Evolutionary conservation across 2,888 invertebrate species (phyloP), one percentile per base, ranked within the genome.

Genomic region (Rotaria sp.): DNA sequence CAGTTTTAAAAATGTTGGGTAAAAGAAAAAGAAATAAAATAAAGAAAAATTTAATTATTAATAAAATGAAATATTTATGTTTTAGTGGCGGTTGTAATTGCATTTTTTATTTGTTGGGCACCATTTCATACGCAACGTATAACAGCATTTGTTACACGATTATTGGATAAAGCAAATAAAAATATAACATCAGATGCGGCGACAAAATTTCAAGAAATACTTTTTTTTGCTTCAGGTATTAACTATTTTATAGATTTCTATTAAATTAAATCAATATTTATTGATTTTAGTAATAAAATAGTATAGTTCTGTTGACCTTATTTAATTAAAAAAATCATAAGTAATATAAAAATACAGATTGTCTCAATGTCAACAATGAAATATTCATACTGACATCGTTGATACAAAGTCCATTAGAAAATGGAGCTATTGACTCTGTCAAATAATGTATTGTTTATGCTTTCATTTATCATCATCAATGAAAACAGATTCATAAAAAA

Each of bases 41-140:
- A 24, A 59, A 8, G 59, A 26, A 59, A 59, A 7, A 13, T 57
- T 26, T 45, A 5, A 8, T 45, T 45, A 11, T 13, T 45, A 13
- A 45, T 11, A 45, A 45, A 13, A 8, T 45, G 45, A 8, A 45
- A 38, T 85, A 50, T 75, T n/a, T 87, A 84, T 87, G 35, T 92
- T n/a, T 93, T 26, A 97, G 97, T 95, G 88, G 95, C 95, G 4
- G 96, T 97, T 48, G 97, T 97, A 86, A 93, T 96, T 15, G 95
- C 96, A 93, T 96, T 96, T 91, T 95, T 95, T 87, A 94, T 96
- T 8, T 96, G 96, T 87, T 95, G 95, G 89, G 95, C 96, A 0
- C 96, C 97, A 2, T 96, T 96, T 91, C 96, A 96, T 92, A 94
- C 95, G 24, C 96, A 96, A 91, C 92, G 96, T 85, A 93, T 96